phyloP scores from a whole-genome alignment of 2,113 vertebrate genomes.

The Perca fluviatilis region DNA sequence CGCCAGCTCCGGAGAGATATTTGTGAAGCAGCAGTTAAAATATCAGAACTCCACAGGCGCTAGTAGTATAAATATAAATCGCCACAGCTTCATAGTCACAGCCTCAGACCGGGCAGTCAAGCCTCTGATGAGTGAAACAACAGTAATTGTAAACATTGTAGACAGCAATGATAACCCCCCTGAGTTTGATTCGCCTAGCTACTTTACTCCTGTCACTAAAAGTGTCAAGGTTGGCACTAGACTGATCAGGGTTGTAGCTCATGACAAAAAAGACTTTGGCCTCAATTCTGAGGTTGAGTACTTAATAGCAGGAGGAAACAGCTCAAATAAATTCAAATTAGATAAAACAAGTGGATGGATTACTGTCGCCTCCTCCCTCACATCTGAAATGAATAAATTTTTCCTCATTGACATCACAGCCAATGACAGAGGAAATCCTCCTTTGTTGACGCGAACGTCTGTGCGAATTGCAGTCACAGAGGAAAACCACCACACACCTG shows the following conservation, averaged over 20 bases:
- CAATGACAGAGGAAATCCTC: conserved; percentile 94
- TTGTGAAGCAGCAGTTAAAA: conserved; percentile 92
- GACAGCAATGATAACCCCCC: conserved; percentile 97
- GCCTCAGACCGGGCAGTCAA: conserved; percentile 92
- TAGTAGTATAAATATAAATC: conserved; percentile 91
- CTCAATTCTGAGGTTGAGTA: conserved; percentile 96
- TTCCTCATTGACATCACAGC: conserved; percentile 90
- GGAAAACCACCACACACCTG: conserved; percentile 95
- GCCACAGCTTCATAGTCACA: conserved; percentile 96
- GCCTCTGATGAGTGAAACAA: conserved; percentile 93
- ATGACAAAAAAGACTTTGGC: conserved; percentile 95
- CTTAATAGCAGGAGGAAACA: conserved; percentile 86
- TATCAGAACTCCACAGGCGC: conserved; percentile 91
- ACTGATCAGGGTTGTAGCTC: conserved; percentile 89
- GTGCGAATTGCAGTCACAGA: conserved; percentile 93
- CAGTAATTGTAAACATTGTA: conserved; percentile 93
- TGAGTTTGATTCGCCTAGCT: conserved; percentile 84
- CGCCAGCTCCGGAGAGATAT: conserved; percentile 92
- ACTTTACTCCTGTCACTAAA: conserved; percentile 96
- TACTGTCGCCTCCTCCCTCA: conserved; percentile 91
- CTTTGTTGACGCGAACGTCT: conserved; percentile 85
- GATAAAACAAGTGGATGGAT: conserved; percentile 93
- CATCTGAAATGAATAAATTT: conserved; percentile 88
- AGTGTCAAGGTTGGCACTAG: conserved; percentile 92
- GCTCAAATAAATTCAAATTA: conserved; percentile 88